Conservation (phyloP, 2,888 invertebrate genomes). For the Ophraella communa region DNA sequence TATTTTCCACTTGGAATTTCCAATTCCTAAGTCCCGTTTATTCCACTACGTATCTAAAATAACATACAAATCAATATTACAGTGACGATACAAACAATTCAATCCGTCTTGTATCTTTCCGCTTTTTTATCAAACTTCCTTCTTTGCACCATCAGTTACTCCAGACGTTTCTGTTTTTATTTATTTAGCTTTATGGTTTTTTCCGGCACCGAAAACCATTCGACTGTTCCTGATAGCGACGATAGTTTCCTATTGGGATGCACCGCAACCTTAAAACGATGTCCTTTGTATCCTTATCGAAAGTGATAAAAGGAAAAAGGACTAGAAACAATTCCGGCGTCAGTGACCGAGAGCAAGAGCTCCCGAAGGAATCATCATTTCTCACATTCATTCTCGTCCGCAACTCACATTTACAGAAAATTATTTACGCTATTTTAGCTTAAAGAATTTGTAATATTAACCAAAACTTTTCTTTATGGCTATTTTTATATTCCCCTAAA, state of each 20-base stretch:
- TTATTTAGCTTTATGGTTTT: neutral
- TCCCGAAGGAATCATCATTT: slow-evolving; percentile 17
- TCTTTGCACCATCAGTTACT: neutral
- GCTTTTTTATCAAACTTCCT: neutral
- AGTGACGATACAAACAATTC: neutral
- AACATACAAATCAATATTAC: neutral
- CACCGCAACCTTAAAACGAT: slow-evolving; percentile 10
- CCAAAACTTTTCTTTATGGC: too few relatives aligned
- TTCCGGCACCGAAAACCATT: neutral
- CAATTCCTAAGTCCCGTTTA: neutral
- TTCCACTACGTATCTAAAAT: neutral
- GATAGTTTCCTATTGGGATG: slow-evolving; percentile 15
- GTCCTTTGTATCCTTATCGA: slow-evolving; percentile 10
- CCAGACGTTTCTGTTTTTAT: neutral
- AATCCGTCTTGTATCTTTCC: neutral
- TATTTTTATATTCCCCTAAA: too few relatives aligned
- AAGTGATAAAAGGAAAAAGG: slow-evolving; percentile 5
- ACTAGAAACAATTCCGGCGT: slow-evolving; percentile 8
- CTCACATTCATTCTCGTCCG: slow-evolving; percentile 5
- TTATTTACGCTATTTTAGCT: neutral
- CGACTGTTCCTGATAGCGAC: slow-evolving; percentile 28
- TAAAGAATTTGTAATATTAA: too few relatives aligned
- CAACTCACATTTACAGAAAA: neutral
- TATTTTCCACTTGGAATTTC: neutral
- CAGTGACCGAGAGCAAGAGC: slow-evolving; percentile 15